Evolutionary conservation across 2,113 vertebrate species (phyloP).

Genomic region (Cygnus atratus): DNA sequence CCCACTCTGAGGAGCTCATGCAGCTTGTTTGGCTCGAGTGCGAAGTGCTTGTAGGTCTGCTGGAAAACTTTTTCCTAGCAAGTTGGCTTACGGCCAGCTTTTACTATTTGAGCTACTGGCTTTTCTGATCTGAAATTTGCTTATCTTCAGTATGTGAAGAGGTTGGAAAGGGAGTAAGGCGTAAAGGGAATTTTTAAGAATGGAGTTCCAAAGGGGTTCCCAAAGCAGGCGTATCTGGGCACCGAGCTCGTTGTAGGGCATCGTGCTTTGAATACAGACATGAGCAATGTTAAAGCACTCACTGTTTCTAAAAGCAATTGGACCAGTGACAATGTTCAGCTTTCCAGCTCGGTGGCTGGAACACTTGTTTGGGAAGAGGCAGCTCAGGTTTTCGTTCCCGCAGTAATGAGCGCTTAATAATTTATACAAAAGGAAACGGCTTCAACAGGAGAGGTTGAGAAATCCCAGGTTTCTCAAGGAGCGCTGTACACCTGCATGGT

Average conservation of each 20-base stretch:
- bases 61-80: not conserved
- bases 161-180: not conserved
- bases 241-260: not conserved
- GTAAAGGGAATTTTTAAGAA: not conserved
- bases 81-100: not conserved
- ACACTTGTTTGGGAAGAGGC: not conserved
- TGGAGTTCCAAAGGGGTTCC: not conserved
- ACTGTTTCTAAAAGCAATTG: not conserved
- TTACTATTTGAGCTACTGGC: not conserved
- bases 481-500: not conserved
- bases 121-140: not conserved
- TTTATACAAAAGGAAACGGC: not conserved
- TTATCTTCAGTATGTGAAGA: not conserved
- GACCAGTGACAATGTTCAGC: not conserved
- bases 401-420: not conserved
- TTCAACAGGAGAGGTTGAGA: not conserved
- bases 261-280: not conserved
- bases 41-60: not conserved
- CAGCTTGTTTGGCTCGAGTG: not conserved
- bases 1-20: not conserved
- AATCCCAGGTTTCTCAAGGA: not conserved
- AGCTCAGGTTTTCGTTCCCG: not conserved
- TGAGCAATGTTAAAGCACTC: not conserved
- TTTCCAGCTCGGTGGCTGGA: not conserved
- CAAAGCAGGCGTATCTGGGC: not conserved